These are phyloP conservation scores for Eupleurogrammus muticus DNA, from an alignment of 2,797 vertebrate genomes.

Conservation along the genomic window DNA sequence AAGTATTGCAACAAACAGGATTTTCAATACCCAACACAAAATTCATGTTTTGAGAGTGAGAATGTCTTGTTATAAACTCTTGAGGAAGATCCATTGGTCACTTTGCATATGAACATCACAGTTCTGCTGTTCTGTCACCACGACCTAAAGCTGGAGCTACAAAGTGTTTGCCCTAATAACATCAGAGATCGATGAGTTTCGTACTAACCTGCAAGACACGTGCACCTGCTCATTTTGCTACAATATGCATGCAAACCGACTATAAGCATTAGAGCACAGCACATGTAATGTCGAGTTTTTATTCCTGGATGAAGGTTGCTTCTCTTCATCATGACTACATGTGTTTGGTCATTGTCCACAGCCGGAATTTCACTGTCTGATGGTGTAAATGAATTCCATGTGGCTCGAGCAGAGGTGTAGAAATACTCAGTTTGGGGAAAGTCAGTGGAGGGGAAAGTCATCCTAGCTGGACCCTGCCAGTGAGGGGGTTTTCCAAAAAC, in stretches of 20 bases:
- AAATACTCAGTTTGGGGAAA: slow-evolving; percentile 79
- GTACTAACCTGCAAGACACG: slow-evolving; percentile 38
- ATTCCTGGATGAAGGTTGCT: slow-evolving; percentile 62
- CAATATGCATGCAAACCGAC: slow-evolving; percentile 37
- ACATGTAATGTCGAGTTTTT: slow-evolving; percentile 56
- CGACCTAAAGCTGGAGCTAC: slow-evolving; percentile 41
- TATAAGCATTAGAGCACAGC: slow-evolving; percentile 33
- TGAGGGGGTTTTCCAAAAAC: slow-evolving; percentile 80
- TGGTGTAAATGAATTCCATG: slow-evolving; percentile 83
- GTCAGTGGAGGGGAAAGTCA: slow-evolving; percentile 78
- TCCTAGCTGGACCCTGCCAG: slow-evolving; percentile 71
- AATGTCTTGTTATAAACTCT: slow-evolving; percentile 19
- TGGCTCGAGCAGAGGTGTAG: slow-evolving; percentile 78
- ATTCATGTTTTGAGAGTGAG: background rate
- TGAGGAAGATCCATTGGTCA: slow-evolving; percentile 24
- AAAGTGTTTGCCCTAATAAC: slow-evolving; percentile 57
- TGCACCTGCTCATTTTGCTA: slow-evolving; percentile 56
- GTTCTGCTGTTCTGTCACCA: slow-evolving; percentile 40
- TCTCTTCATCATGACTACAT: slow-evolving; percentile 76
- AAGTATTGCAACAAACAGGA: slow-evolving; percentile 42
- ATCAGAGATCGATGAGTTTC: slow-evolving; percentile 49
- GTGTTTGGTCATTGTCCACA: slow-evolving; percentile 80
- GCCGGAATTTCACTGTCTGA: slow-evolving; percentile 80
- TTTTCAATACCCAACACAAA: background rate
- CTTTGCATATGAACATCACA: slow-evolving; percentile 37